Evolutionary conservation across 2,113 vertebrate genomes (phyloP).

Genomic region (Rhinopithecus roxellana): DNA sequence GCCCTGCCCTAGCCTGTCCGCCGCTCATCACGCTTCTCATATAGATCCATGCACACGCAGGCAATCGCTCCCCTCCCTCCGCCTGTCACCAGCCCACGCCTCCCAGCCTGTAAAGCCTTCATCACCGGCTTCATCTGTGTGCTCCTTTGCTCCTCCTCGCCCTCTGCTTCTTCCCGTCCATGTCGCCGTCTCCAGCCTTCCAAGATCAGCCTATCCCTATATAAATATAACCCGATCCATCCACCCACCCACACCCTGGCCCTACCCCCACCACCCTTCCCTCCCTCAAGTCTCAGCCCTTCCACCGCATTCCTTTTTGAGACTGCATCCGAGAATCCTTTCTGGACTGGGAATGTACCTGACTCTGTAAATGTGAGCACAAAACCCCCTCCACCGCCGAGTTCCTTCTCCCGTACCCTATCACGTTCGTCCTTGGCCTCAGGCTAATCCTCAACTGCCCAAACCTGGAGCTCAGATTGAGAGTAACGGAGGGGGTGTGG

Average conservation of each 20-base stretch:
- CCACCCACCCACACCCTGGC: neutral
- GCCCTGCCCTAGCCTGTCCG: neutral
- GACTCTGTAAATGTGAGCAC: neutral
- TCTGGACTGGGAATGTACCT: neutral
- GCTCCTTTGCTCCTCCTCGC: neutral
- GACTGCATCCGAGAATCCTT: neutral
- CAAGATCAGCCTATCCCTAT: neutral
- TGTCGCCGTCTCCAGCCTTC: neutral
- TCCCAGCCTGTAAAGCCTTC: constrained; percentile 18
- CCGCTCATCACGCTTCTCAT: constrained; percentile 2
- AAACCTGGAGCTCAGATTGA: neutral
- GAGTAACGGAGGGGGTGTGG: neutral
- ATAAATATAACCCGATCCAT: neutral
- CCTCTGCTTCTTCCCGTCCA: neutral
- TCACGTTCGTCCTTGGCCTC: neutral
- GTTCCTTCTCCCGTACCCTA: neutral
- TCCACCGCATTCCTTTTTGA: neutral
- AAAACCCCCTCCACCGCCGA: too few relatives aligned
- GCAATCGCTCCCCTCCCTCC: constrained; percentile 26
- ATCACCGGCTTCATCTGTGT: constrained; percentile 3
- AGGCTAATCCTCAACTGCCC: neutral
- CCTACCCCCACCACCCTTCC: neutral
- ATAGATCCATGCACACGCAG: neutral
- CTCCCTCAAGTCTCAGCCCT: neutral
- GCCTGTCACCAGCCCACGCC: constrained; percentile 57